These are phyloP conservation scores for Alouatta palliata DNA, from an alignment of 2,113 vertebrate genomes.

Conservation along the genomic window DNA sequence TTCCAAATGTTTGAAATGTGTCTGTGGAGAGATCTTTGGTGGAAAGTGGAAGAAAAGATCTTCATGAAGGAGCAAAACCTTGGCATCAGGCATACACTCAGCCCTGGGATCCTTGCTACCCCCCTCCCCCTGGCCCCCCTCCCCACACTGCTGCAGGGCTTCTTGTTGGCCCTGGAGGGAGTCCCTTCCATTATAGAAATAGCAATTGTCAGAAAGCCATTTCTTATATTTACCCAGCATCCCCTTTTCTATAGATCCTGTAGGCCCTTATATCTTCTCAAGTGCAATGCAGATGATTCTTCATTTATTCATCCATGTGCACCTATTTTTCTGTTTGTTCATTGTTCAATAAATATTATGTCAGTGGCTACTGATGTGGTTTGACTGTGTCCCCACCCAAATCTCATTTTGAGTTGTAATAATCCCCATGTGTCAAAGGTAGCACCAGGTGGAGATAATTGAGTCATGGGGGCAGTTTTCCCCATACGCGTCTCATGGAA, in stretches of 20 bases:
- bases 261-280: background rate
- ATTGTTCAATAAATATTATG: background rate
- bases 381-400: too few relatives aligned
- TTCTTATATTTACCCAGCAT: too few relatives aligned
- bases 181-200: background rate
- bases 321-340: background rate
- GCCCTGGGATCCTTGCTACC: too few relatives aligned
- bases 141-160: fast-evolving
- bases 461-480: too few relatives aligned
- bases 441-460: too few relatives aligned
- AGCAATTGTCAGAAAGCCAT: background rate
- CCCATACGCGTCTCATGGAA: too few relatives aligned
- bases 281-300: background rate
- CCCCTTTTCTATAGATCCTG: background rate
- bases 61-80: background rate
- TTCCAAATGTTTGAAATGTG: background rate
- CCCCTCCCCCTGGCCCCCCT: too few relatives aligned
- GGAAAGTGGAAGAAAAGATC: background rate
- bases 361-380: background rate
- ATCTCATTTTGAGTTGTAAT: too few relatives aligned
- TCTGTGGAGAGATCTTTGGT: background rate
- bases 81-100: fast-evolving
- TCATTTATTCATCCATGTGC: background rate
- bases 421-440: too few relatives aligned
- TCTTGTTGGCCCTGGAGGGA: too few relatives aligned